Conservation (phyloP, 2,113 vertebrate species). For the Periophthalmodon schlosseri region DNA sequence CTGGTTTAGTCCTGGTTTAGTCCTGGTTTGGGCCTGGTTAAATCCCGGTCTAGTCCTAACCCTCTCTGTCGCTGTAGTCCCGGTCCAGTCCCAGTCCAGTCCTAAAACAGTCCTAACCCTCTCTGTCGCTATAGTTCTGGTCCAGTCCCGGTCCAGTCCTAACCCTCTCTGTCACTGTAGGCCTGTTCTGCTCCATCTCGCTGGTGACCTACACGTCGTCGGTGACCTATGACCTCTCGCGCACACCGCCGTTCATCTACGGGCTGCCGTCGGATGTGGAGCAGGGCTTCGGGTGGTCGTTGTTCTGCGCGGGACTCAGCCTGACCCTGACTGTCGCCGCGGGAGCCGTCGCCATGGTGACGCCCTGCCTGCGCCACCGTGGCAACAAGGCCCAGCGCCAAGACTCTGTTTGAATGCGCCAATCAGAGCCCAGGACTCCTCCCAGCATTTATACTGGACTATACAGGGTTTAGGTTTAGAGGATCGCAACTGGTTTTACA, state of each 20-base stretch:
- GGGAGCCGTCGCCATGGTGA: constrained; percentile 83
- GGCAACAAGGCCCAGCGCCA: constrained; percentile 79
- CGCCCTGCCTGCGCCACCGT: constrained; percentile 82
- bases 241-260: constrained; percentile 83
- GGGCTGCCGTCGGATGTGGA: constrained; percentile 84
- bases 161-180: constrained; percentile 52
- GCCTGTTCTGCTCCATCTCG: constrained; percentile 88
- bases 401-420: constrained; percentile 74
- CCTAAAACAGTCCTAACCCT: not conserved
- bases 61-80: too few relatives aligned
- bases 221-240: constrained; percentile 84
- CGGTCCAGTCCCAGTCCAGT: too few relatives aligned
- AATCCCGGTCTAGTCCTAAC: too few relatives aligned
- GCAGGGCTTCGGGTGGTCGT: constrained; percentile 86
- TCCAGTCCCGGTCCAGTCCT: not conserved
- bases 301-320: constrained; percentile 85
- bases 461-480: not conserved
- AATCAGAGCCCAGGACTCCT: not conserved
- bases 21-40: too few relatives aligned
- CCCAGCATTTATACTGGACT: not conserved
- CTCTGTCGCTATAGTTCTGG: constrained; percentile 52
- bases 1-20: too few relatives aligned
- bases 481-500: not conserved
- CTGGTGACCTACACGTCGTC: constrained; percentile 87
- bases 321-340: constrained; percentile 82